Evolutionary conservation across 2,888 invertebrate genomes (phyloP).

Genomic region (Oscheius sp.): DNA sequence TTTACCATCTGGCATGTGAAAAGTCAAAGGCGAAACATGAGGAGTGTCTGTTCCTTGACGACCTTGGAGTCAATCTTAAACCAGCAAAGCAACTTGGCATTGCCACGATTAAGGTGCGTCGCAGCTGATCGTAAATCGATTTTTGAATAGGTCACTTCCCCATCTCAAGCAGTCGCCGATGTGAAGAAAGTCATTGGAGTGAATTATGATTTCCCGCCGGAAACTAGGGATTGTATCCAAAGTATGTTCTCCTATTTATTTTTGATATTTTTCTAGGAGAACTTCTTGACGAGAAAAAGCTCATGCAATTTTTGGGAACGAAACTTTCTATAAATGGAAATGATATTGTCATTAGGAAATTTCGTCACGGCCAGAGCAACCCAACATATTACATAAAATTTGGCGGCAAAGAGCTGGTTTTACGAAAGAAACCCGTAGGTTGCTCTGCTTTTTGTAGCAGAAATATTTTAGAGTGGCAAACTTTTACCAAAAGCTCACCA

Average conservation of each 20-base stretch:
- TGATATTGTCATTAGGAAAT: slow-evolving; percentile 50
- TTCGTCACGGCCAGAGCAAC: slow-evolving; percentile 75
- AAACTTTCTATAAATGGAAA: slow-evolving; percentile 33
- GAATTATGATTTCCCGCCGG: slow-evolving; percentile 40
- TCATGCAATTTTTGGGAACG: slow-evolving; percentile 37
- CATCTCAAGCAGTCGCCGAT: slow-evolving; percentile 45
- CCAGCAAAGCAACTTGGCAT: slow-evolving; percentile 74
- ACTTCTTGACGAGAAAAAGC: slow-evolving; percentile 41
- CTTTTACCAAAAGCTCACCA: slow-evolving; percentile 76
- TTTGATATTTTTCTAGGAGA: slow-evolving; percentile 42
- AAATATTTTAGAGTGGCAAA: slow-evolving; percentile 74
- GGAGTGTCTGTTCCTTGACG: slow-evolving; percentile 74
- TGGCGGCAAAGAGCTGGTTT: slow-evolving; percentile 73
- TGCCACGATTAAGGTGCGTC: slow-evolving; percentile 74
- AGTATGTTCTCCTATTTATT: slow-evolving; percentile 34
- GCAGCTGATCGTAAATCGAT: background rate
- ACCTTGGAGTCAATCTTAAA: slow-evolving; percentile 75
- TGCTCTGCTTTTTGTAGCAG: background rate
- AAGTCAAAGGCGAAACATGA: slow-evolving; percentile 52
- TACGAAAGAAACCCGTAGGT: slow-evolving; percentile 75
- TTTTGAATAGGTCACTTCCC: slow-evolving; percentile 35
- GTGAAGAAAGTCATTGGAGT: slow-evolving; percentile 37
- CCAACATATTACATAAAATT: slow-evolving; percentile 75
- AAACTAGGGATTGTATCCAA: slow-evolving; percentile 51
- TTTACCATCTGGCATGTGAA: slow-evolving; percentile 73